Base-by-base conservation (phyloP, 2,797 vertebrate species). In the Squalus acanthias region DNA sequence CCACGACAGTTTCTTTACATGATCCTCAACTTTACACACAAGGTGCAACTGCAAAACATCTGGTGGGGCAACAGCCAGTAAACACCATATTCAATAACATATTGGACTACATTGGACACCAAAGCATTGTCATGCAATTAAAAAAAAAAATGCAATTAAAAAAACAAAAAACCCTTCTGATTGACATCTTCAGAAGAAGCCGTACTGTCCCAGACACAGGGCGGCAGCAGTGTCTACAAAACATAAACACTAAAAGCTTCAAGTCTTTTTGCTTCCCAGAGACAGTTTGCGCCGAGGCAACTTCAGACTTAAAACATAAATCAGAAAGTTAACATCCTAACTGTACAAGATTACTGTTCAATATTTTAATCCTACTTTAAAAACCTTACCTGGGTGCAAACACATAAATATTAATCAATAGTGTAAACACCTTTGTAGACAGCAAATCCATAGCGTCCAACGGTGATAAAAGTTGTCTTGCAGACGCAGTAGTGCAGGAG, bases 391-490 rank as follows among this genome's bases (percentile, higher is more conserved):
- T 95, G 72, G 94, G 94, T 74, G 94, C 69, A 95, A 72, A 95
- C 94, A 95, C 94, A 87, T 39, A 29, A 95, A 76, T 57, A 57
- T 53, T 95, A 53, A 95, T 57, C 70, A 94, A 94, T n/a, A 95
- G 72, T 95, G 94, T 76, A 76, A 95, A 95, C 94, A 95, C 94
- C 94, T 74, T 57, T 76, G 94, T 76, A 95, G 94, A 60, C 70
- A 33, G 94, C 17, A 72, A 95, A 95, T 97, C 96, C 97, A 95
- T 96, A 97, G 97, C 97, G 97, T 98, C 98, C 97, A 97, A 96
- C 63, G 97, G 96, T 96, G 97, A 97, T 96, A 97, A 97, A 97
- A 97, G 97, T 98, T 97, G 97, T 97, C 98, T 98, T 97, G 97
- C 97, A 96, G 57, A 76, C 53, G 46, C 70, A 60, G 46, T 22